Conservation (phyloP, 2,888 invertebrate species). For the Leptopilina drosophilae region DNA sequence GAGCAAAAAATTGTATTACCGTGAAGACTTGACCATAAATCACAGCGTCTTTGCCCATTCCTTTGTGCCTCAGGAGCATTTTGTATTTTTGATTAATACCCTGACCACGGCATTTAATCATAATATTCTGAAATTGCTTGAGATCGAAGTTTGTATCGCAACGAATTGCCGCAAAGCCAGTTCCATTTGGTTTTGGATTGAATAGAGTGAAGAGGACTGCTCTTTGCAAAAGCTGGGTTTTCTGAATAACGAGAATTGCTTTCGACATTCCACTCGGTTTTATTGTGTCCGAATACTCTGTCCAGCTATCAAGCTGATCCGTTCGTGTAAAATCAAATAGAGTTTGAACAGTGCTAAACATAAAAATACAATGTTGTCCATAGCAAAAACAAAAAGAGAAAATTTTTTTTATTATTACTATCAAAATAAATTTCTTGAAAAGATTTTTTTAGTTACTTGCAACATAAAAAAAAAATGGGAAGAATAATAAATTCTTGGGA, state of each 20-base stretch:
- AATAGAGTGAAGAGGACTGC: constrained; percentile 77
- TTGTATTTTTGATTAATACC: constrained; percentile 75
- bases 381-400: not conserved
- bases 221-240: constrained; percentile 72
- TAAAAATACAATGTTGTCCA: not conserved
- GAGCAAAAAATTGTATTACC: constrained; percentile 47
- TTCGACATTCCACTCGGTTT: constrained; percentile 76
- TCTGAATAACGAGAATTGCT: constrained; percentile 74
- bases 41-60: constrained; percentile 67
- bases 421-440: not conserved
- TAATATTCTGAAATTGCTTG: constrained; percentile 65
- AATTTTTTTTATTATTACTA: no score
- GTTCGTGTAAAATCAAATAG: constrained; percentile 66
- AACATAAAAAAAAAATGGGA: not conserved
- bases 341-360: constrained; percentile 51
- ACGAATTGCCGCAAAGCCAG: constrained; percentile 75
- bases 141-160: constrained; percentile 70
- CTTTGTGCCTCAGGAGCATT: constrained; percentile 74
- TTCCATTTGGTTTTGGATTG: constrained; percentile 76
- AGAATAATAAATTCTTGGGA: not conserved
- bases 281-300: constrained; percentile 76
- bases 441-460: not conserved
- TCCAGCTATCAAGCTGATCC: constrained; percentile 70
- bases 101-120: constrained; percentile 73
- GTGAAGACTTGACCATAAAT: constrained; percentile 74